phyloP scores from a whole-genome alignment of 2,797 vertebrate genomes.

The Anguilla obscura region DNA sequence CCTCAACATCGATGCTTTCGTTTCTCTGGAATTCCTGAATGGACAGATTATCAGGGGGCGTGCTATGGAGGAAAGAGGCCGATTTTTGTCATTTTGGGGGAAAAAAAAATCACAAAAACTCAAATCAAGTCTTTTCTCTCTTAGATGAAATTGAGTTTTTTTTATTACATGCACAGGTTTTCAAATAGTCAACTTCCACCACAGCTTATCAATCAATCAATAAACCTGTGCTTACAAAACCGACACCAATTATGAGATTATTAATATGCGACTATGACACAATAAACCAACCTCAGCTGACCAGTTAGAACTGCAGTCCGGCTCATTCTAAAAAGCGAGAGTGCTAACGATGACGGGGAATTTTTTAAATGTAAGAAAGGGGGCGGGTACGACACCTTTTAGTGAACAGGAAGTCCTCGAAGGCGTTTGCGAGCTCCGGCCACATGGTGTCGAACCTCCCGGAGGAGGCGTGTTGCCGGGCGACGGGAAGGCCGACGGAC shows the following conservation, averaged over 20 bases:
- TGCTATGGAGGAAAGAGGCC: conserved; percentile 71
- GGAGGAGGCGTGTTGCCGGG: conserved; percentile 92
- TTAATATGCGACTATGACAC: too few species aligned
- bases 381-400: conserved; percentile 80
- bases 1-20: conserved; percentile 95
- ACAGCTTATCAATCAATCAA: not conserved
- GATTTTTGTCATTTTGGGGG: not conserved
- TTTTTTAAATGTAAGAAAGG: not conserved
- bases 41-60: conserved; percentile 95
- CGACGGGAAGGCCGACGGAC: conserved; percentile 93
- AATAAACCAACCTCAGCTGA: too few species aligned
- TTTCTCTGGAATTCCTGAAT: conserved; percentile 99
- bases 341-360: not conserved
- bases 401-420: conserved; percentile 97
- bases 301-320: too few species aligned
- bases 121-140: too few species aligned
- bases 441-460: conserved; percentile 98
- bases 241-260: not conserved
- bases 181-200: not conserved
- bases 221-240: not conserved
- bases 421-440: conserved; percentile 92
- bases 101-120: not conserved
- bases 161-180: too few species aligned
- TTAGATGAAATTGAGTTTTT: too few species aligned
- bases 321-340: too few species aligned